These are phyloP conservation scores for Styela clava DNA, from an alignment of 23 tunicate genomes.

Conservation along the genomic window DNA sequence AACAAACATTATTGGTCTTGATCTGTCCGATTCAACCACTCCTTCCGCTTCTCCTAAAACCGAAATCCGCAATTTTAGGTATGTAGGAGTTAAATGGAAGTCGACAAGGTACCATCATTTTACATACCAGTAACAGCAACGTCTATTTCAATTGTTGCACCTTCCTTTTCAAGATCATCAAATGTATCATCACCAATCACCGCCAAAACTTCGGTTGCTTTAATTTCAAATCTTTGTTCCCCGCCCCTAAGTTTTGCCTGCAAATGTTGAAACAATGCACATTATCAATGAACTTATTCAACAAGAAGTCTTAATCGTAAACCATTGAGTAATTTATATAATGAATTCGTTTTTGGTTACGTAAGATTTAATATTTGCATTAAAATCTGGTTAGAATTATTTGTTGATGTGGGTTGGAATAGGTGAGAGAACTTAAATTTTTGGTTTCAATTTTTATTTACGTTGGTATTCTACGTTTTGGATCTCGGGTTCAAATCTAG, in stretches of 20 bases:
- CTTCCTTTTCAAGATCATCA: conserved; percentile 14
- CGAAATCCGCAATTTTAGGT: no score
- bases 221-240: background rate
- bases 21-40: conserved; percentile 28
- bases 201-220: conserved; percentile 11
- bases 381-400: no score
- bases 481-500: no score
- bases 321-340: background rate
- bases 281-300: background rate
- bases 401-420: no score
- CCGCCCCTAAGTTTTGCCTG: conserved; percentile 8
- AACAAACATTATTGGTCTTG: conserved; percentile 25
- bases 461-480: no score
- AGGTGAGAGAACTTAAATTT: no score
- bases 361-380: no score
- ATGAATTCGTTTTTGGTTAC: background rate
- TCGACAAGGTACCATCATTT: no score
- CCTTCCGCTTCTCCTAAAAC: conserved; percentile 40
- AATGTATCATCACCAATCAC: background rate
- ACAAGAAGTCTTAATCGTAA: background rate
- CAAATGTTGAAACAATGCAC: no score
- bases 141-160: conserved; percentile 25
- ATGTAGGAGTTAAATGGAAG: no score
- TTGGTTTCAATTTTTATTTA: no score
- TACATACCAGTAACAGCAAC: conserved; percentile 27